Conservation (phyloP, 2,888 invertebrate genomes). For the Steinernema hermaphroditum region DNA sequence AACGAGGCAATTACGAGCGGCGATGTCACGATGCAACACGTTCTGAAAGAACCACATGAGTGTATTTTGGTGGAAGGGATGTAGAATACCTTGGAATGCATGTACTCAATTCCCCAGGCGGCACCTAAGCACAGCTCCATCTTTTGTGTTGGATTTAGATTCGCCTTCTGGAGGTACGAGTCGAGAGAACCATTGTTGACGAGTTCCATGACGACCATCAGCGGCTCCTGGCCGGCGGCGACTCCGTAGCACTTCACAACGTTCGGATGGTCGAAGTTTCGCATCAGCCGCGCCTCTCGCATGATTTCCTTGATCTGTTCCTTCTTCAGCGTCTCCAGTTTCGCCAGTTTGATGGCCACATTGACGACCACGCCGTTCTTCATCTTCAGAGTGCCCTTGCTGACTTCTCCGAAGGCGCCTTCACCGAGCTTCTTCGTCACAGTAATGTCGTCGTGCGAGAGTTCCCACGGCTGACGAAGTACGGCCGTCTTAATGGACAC, state of each 20-base stretch:
- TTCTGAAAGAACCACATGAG: conserved; percentile 6
- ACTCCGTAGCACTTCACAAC: conserved; percentile 44
- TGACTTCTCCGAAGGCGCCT: conserved; percentile 38
- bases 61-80: neutral
- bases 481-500: conserved; percentile 37
- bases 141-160: neutral
- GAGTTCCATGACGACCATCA: conserved; percentile 44
- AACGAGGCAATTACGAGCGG: conserved; percentile 48
- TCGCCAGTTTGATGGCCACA: conserved; percentile 42
- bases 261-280: conserved; percentile 39
- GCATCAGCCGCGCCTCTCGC: conserved; percentile 40
- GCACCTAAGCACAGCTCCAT: conserved; percentile 36
- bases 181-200: conserved; percentile 27
- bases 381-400: conserved; percentile 1
- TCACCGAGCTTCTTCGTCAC: conserved; percentile 43
- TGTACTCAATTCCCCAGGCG: conserved; percentile 41
- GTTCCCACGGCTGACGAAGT: conserved; percentile 43
- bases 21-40: conserved; percentile 52
- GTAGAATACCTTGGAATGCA: conserved; percentile 33
- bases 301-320: conserved; percentile 45
- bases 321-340: conserved; percentile 37
- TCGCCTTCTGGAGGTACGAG: conserved; percentile 35
- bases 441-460: conserved; percentile 40
- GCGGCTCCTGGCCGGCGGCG: conserved; percentile 41
- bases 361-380: conserved; percentile 14